A percentile compares a stretch with the other conserved stretches of the same genome.
phyloP scores from a whole-genome alignment of 2,113 vertebrate species.

The Carassius carassius region DNA sequence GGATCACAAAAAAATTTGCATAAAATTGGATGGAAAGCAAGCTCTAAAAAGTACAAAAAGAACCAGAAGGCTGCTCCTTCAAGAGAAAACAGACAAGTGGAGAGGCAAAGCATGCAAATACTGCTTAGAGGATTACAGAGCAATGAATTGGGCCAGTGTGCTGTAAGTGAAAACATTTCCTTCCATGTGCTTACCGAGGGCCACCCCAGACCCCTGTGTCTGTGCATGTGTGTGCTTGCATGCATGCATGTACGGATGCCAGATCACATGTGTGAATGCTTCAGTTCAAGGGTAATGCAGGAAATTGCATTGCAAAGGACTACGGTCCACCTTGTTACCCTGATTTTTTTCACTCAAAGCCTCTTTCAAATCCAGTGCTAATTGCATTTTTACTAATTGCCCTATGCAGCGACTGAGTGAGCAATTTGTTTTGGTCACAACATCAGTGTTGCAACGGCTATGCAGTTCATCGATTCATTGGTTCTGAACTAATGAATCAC shows the following conservation, averaged over 20 bases:
- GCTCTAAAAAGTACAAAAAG: neutral
- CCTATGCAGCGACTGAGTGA: neutral
- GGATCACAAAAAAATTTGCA: neutral
- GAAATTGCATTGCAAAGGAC: neutral
- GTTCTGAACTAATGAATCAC: too few species aligned
- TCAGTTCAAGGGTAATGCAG: neutral
- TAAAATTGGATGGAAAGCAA: neutral
- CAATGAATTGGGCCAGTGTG: slow-evolving; percentile 77
- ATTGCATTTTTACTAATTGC: slow-evolving; percentile 10
- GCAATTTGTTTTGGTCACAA: too few species aligned
- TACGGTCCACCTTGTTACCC: neutral
- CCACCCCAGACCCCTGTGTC: slow-evolving; percentile 59
- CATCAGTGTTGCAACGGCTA: too few species aligned
- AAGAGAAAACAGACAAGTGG: slow-evolving; percentile 59
- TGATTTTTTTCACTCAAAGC: neutral
- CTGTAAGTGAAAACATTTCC: slow-evolving; percentile 64
- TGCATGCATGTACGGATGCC: neutral
- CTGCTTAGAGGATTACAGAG: slow-evolving; percentile 72
- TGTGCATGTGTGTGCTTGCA: slow-evolving; percentile 60
- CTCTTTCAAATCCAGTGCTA: neutral
- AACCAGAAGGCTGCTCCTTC: slow-evolving; percentile 10
- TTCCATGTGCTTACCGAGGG: slow-evolving; percentile 66
- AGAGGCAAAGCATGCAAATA: slow-evolving; percentile 67
- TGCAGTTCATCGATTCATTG: too few species aligned
- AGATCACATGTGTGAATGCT: neutral